phyloP scores from a whole-genome alignment of 1,140 invertebrate genomes.

The Proctacanthus coquilletti region DNA sequence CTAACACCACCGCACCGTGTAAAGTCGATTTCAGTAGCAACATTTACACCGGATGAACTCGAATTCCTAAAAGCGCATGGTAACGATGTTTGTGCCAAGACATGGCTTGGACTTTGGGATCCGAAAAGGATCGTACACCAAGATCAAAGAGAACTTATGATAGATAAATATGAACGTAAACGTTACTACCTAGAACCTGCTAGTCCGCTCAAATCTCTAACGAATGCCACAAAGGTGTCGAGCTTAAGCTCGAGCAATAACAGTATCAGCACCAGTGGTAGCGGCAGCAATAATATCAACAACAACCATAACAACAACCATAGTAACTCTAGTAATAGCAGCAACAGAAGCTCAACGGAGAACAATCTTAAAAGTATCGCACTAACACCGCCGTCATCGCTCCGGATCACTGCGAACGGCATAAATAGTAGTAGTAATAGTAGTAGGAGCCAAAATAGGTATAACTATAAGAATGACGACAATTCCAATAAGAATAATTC shows the following conservation, averaged over 20 bases:
- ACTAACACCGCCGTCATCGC: constrained; percentile 24
- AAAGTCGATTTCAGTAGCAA: constrained; percentile 98
- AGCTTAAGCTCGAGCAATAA: constrained; percentile 9
- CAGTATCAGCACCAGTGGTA: constrained; percentile 5
- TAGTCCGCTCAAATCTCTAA: constrained; percentile 31
- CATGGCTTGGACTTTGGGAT: constrained; percentile 81
- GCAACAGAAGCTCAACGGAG: constrained; percentile 5
- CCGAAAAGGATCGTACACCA: constrained; percentile 45
- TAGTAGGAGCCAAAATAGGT: constrained; percentile 12
- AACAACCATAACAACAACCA: constrained; percentile 12
- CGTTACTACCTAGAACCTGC: constrained; percentile 55
- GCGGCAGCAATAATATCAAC: constrained; percentile 9
- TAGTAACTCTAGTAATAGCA: constrained; percentile 22
- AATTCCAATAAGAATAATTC: too few relatives aligned
- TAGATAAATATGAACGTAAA: constrained; percentile 86
- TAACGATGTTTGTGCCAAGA: constrained; percentile 82
- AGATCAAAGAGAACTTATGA: constrained; percentile 84
- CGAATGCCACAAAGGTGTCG: constrained; percentile 23
- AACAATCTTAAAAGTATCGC: constrained; percentile 22
- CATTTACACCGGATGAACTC: constrained; percentile 90
- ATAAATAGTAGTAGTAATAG: constrained; percentile 13
- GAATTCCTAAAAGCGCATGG: constrained; percentile 78
- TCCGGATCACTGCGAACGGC: constrained; percentile 21
- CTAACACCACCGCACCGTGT: constrained; percentile 93
- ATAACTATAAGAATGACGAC: too few relatives aligned